A percentile compares a stretch with the other conserved stretches of the same genome.
Conservation (phyloP, 2,797 vertebrate species). For the Gila robusta region DNA sequence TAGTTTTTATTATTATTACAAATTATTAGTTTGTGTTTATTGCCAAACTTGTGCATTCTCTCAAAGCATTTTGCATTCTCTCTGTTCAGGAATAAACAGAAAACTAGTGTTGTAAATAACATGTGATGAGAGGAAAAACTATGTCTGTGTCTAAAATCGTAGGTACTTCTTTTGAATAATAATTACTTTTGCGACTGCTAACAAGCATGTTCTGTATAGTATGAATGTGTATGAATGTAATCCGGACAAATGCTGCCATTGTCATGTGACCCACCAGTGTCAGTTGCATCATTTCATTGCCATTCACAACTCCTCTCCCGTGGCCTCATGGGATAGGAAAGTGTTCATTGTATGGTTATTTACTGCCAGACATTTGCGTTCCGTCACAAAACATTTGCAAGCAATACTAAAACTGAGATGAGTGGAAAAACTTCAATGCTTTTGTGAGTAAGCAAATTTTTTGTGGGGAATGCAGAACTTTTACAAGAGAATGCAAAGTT, state of each 20-base stretch:
- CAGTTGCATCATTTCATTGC: not conserved
- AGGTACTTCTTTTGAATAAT: not conserved
- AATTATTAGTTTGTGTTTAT: not conserved
- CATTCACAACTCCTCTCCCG: not conserved
- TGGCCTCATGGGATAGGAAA: not conserved
- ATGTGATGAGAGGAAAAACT: not conserved
- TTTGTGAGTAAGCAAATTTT: not conserved
- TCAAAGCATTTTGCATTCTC: not conserved
- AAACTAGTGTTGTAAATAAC: not conserved
- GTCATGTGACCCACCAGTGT: not conserved
- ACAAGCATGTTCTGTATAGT: not conserved
- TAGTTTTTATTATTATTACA: too few relatives aligned
- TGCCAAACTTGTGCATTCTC: not conserved
- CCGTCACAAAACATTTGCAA: not conserved
- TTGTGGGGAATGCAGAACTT: not conserved
- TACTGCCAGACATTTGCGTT: not conserved
- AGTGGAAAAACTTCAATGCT: not conserved
- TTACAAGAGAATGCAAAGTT: not conserved
- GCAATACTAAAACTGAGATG: not conserved
- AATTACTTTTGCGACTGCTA: not conserved
- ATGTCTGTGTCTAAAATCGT: not conserved
- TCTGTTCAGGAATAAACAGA: not conserved
- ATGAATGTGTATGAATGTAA: not conserved
- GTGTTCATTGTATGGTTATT: not conserved
- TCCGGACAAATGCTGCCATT: not conserved